Percentiles rank a stretch among this genome's conserved stretches.
These are phyloP conservation scores for Heliconius congener DNA, from an alignment of 1,140 invertebrate genomes.

Conservation along the genomic window DNA sequence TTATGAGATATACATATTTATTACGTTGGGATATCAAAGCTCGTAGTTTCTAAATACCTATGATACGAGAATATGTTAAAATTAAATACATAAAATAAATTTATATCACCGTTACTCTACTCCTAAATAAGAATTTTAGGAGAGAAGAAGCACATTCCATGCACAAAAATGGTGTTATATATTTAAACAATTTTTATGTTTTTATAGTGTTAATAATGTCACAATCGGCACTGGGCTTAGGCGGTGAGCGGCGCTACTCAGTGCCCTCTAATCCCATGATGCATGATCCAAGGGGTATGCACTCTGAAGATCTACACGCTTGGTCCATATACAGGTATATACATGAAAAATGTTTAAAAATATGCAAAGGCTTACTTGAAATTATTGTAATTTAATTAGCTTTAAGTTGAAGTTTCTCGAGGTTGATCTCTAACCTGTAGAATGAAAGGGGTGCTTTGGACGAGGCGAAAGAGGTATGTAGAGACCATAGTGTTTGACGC, in stretches of 20 bases:
- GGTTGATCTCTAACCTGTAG: too few species aligned
- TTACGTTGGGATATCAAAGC: background rate
- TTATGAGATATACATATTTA: background rate
- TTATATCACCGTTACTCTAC: too few species aligned
- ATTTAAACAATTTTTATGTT: background rate
- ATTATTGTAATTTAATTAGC: too few species aligned
- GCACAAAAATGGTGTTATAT: background rate
- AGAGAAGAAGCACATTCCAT: background rate
- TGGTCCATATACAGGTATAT: constrained; percentile 95
- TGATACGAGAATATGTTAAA: too few species aligned
- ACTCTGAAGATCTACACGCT: constrained; percentile 94
- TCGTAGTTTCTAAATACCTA: too few species aligned
- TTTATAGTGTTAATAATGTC: constrained; percentile 51
- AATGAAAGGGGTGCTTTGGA: too few species aligned
- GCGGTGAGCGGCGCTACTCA: constrained; percentile 89
- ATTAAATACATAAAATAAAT: too few species aligned
- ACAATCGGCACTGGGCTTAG: constrained; percentile 69
- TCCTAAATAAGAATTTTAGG: too few species aligned
- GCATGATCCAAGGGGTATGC: constrained; percentile 84
- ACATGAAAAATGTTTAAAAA: background rate
- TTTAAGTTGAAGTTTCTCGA: too few species aligned
- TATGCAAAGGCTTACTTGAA: background rate
- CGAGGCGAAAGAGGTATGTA: too few species aligned
- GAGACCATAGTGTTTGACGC: too few species aligned
- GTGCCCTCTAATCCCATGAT: constrained; percentile 87